Evolutionary conservation across 1,140 invertebrate species (phyloP).

Genomic region (Drosophila sulfurigaster): DNA sequence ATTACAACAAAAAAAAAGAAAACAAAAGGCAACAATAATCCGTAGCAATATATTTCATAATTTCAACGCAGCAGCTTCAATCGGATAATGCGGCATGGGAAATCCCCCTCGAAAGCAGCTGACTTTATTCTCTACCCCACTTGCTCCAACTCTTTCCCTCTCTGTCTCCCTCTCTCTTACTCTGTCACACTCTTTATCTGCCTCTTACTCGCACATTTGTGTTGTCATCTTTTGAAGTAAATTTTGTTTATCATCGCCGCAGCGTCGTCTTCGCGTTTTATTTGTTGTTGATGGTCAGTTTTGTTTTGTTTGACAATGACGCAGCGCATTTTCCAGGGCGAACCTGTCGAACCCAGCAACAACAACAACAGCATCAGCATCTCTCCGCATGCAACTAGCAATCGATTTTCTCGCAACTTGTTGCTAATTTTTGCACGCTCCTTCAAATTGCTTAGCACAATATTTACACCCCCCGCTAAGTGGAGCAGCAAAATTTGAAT

Average conservation of each 20-base stretch:
- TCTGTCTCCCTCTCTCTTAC: not conserved
- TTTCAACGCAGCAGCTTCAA: slow-evolving; percentile 21
- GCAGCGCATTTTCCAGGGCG: slow-evolving; percentile 65
- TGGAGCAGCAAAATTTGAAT: slow-evolving; percentile 33
- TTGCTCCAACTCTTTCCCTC: not conserved
- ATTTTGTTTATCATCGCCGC: slow-evolving; percentile 45
- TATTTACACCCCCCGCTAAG: slow-evolving; percentile 59
- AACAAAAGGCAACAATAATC: not conserved
- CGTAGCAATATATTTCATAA: slow-evolving; percentile 28
- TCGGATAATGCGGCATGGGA: slow-evolving; percentile 43
- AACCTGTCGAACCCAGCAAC: slow-evolving; percentile 11
- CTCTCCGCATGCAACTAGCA: too few species aligned
- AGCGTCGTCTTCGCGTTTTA: slow-evolving; percentile 8
- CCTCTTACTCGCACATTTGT: slow-evolving; percentile 3
- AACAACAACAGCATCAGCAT: not conserved
- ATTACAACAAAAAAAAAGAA: slow-evolving; percentile 4
- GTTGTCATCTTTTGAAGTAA: slow-evolving; percentile 25
- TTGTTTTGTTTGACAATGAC: slow-evolving; percentile 72
- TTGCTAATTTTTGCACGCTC: slow-evolving; percentile 65
- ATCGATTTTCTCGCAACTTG: slow-evolving; percentile 43
- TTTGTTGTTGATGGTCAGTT: slow-evolving; percentile 70
- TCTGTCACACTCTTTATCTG: not conserved
- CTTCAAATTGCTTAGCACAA: slow-evolving; percentile 50
- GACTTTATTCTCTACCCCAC: not conserved
- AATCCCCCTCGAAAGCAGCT: slow-evolving; percentile 16